These are phyloP conservation scores for Tichodroma muraria DNA, from an alignment of 2,113 vertebrate species.

Conservation along the genomic window DNA sequence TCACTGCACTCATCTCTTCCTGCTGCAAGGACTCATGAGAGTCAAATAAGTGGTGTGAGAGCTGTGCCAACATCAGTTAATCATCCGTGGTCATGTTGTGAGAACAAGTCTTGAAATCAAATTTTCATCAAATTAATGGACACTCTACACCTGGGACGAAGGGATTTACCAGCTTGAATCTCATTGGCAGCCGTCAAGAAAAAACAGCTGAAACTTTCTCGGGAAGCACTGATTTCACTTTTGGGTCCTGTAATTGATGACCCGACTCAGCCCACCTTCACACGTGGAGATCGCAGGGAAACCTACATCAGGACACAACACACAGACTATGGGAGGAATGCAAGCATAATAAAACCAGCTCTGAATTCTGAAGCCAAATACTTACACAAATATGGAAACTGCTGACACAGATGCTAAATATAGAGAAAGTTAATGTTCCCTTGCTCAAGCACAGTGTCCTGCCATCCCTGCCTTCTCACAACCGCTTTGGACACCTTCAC, in stretches of 20 bases:
- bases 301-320: neutral
- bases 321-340: neutral
- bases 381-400: neutral
- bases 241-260: neutral
- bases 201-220: neutral
- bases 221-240: neutral
- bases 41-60: neutral
- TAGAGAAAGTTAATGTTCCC: neutral
- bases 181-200: neutral
- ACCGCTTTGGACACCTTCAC: neutral
- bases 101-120: neutral
- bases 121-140: neutral
- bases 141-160: neutral
- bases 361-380: neutral
- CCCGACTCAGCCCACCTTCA: neutral
- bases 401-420: neutral
- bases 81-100: neutral
- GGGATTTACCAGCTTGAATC: neutral
- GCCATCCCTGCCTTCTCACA: neutral
- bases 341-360: neutral
- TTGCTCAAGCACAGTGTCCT: neutral
- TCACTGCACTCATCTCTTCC: fast-evolving
- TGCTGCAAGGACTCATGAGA: neutral
- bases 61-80: neutral
- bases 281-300: neutral